Base-by-base conservation (phyloP, 2,113 vertebrate species). In the Nycticebus coucang region DNA sequence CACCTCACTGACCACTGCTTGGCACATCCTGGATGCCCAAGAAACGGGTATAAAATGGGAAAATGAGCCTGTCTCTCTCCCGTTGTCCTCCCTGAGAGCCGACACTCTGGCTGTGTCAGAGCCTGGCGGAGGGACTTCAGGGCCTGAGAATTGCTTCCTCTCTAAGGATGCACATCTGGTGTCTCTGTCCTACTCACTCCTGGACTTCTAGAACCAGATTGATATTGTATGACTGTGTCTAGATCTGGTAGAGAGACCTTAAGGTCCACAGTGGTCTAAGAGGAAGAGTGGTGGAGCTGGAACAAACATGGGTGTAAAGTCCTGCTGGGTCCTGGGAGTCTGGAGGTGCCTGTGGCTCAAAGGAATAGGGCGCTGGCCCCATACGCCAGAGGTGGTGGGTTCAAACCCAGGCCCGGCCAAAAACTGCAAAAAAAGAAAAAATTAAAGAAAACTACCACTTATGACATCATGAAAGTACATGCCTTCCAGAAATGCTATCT, bases 291-390 rank as follows among this genome's bases (percentile, higher is more conserved):
- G 35, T 45, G 64, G 19, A n/a, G 11, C 2, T 1, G 45, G 37
- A 28, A 59, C n/a, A 15, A 11, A 26, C 15, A 13, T 33, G 30
- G 1, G 0, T 21, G 10, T 37, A 4, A n/a, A 28, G 24, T 17
- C 18, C 0, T 5, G 4, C 14, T 14, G 30, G 41, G 18, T 74
- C 15, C 19, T 0, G 7, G 0, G 57, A 45, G 11, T 35, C n/a
- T 41, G 45, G 45, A 50, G 45, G 45, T 50, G 45, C 45, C 45
- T 50, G 45, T 50, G 45, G 45, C 45, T 50, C 45, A 50, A 50
- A 50, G 45, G 10, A 50, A 10, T 50, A 50, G 45, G 45, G 45
- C 7, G 45, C 45, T 10, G 45, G 45, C 7, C 8, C 45, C 45
- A 50, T 50, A 50, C 9, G 7, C 45, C 8, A 9, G 45, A 9